A percentile compares a stretch with the other conserved stretches of the same genome.
These are phyloP conservation scores for Caenorhabditis sp. DNA, from an alignment of 2,888 invertebrate genomes.

Conservation along the genomic window DNA sequence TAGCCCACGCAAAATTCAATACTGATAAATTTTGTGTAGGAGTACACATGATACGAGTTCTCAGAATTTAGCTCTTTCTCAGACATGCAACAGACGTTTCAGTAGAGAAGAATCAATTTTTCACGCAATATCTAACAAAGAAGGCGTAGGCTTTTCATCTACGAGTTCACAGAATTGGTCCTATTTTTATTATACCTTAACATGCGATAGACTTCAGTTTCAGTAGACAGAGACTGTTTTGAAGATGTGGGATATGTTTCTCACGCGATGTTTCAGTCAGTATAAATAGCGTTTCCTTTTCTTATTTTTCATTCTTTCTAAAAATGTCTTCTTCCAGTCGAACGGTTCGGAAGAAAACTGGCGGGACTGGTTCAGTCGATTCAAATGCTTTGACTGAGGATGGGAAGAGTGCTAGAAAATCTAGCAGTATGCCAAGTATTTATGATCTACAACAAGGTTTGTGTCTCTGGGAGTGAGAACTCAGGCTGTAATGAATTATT, in stretches of 20 bases:
- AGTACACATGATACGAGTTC: no score
- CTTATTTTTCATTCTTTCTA: neutral
- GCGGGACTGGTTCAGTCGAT: conserved; percentile 51
- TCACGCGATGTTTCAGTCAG: neutral
- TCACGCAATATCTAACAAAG: no score
- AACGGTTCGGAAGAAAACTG: conserved; percentile 66
- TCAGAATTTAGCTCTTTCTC: no score
- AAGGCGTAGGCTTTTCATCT: neutral
- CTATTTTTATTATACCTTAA: neutral
- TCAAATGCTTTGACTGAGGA: conserved; percentile 40
- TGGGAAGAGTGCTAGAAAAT: conserved; percentile 50
- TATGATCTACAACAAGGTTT: conserved; percentile 54
- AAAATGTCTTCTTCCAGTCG: conserved; percentile 47
- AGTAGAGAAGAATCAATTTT: no score
- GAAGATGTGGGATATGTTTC: no score
- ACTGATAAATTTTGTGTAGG: no score
- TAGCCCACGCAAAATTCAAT: no score
- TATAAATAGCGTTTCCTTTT: neutral
- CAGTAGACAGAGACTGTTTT: neutral
- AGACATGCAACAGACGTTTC: no score
- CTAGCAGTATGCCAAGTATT: conserved; percentile 69
- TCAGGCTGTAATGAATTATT: no score
- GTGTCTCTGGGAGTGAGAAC: neutral
- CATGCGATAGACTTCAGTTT: neutral
- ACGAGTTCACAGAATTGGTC: no score